Evolutionary conservation across 2,113 vertebrate species (phyloP), one percentile per base, ranked within the genome.

Genomic region (Cyanoramphus novaezelandiae): DNA sequence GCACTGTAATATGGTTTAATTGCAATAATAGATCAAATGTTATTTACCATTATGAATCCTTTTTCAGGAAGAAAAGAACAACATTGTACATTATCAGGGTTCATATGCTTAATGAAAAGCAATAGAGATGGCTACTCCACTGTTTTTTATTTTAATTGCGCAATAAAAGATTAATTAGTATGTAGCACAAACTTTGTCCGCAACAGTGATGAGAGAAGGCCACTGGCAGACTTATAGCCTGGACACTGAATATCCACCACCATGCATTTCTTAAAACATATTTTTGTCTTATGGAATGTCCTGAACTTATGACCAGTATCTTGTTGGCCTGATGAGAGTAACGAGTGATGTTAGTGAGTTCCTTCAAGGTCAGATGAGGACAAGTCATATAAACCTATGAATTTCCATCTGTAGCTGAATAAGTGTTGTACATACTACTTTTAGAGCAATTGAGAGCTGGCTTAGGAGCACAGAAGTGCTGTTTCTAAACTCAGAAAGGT

Each of bases 21-120:
- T 85, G 60, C 81, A 92, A 82, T 81, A 91, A 93, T 53, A 78
- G 68, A 81, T 47, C 33, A 92, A 92, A 95, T 88, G 9, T 27
- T 93, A 95, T 95, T 96, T 95, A 91, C 80, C 62, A 59, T 70
- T 49, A 78, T 68, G 31, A 92, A 86, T 72, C 84, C 21, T 86
- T 94, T 86, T 93, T 94, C 84, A 83, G 65, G 44, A 80, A 72
- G 71, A 33, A 57, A 39, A 67, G 27, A 37, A 59, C 41, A 90
- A 62, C 76, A 86, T 59, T 83, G 69, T 95, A 63, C 93, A 76
- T 59, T 86, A 81, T 80, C 67, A 79, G 80, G 67, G 90, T 78
- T 46, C 53, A 35, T 86, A 75, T 88, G 39, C 90, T 59, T n/a
- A 65, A 50, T 50, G 69, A 80, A 92, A 85, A 81, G 65, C 81